phyloP scores from a whole-genome alignment of 2,888 invertebrate species.

The Scaptomyza flava region DNA sequence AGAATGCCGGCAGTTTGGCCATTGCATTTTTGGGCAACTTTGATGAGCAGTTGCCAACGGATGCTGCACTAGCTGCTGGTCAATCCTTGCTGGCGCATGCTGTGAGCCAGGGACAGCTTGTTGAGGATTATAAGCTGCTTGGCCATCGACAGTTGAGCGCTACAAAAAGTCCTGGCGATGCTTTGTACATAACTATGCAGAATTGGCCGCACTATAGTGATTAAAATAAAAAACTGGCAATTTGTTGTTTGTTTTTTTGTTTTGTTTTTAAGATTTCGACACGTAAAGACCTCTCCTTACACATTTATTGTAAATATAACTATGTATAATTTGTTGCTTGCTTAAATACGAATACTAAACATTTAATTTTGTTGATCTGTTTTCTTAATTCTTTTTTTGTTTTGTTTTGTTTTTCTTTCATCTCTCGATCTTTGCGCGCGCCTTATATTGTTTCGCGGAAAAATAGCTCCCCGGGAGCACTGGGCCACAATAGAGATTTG shows the following conservation, averaged over 20 bases:
- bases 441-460: constrained; percentile 27
- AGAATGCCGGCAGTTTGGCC: constrained; percentile 88
- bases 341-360: constrained; percentile 78
- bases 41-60: constrained; percentile 85
- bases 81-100: constrained; percentile 87
- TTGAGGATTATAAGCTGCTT: constrained; percentile 87
- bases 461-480: constrained; percentile 67
- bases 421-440: constrained; percentile 54
- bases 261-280: constrained; percentile 58
- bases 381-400: constrained; percentile 42
- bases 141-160: constrained; percentile 88
- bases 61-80: constrained; percentile 86
- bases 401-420: constrained; percentile 42
- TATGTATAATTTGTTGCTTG: constrained; percentile 80
- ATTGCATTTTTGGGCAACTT: constrained; percentile 90
- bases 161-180: constrained; percentile 89
- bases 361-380: constrained; percentile 75
- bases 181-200: constrained; percentile 87
- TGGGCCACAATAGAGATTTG: constrained; percentile 75
- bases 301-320: constrained; percentile 79
- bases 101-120: constrained; percentile 86
- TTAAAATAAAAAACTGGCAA: neutral
- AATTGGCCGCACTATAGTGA: constrained; percentile 87
- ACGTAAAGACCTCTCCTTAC: constrained; percentile 75
- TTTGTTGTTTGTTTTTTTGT: neutral